These are phyloP conservation scores for Poeciliopsis turrubarensis DNA, from an alignment of 2,113 vertebrate species.

Conservation along the genomic window DNA sequence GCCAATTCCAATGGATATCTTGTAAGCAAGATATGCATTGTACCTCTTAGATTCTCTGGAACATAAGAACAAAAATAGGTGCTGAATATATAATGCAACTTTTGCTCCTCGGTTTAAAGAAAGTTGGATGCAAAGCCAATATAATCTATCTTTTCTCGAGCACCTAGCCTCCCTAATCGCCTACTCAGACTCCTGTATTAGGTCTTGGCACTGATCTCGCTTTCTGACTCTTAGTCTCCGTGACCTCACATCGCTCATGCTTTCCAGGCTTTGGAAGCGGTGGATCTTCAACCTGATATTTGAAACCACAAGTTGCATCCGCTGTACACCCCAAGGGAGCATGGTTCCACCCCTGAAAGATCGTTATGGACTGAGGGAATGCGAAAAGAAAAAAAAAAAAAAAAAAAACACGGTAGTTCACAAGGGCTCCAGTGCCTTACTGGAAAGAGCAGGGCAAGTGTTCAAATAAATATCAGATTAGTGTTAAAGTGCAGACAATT, in stretches of 20 bases:
- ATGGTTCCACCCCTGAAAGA: slow-evolving; percentile 51
- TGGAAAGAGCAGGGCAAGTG: slow-evolving; percentile 34
- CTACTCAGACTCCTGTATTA: slow-evolving; percentile 65
- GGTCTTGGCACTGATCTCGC: slow-evolving; percentile 59
- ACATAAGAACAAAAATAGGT: slow-evolving; percentile 28
- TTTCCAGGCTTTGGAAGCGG: slow-evolving; percentile 55
- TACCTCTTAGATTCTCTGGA: slow-evolving; percentile 59
- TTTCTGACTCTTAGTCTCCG: slow-evolving; percentile 57
- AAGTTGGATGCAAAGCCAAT: slow-evolving; percentile 46
- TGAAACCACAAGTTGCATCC: slow-evolving; percentile 65
- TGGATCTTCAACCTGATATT: slow-evolving; percentile 61
- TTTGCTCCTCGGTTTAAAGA: slow-evolving; percentile 27
- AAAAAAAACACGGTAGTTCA: slow-evolving; percentile 32
- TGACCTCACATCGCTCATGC: slow-evolving; percentile 66
- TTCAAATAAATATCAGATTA: slow-evolving; percentile 32
- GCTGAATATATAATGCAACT: slow-evolving; percentile 29
- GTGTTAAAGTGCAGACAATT: slow-evolving; percentile 32
- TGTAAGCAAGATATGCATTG: slow-evolving; percentile 71
- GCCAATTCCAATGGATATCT: slow-evolving; percentile 12
- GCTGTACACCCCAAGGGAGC: slow-evolving; percentile 49
- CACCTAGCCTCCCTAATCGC: slow-evolving; percentile 52
- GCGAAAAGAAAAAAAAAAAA: slow-evolving; percentile 20
- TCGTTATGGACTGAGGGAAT: slow-evolving; percentile 49
- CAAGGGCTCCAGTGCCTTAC: slow-evolving; percentile 23
- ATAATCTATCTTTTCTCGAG: slow-evolving; percentile 53